Conservation (phyloP, 1,140 invertebrate genomes). For the Mycetomoellerius zeteki region DNA sequence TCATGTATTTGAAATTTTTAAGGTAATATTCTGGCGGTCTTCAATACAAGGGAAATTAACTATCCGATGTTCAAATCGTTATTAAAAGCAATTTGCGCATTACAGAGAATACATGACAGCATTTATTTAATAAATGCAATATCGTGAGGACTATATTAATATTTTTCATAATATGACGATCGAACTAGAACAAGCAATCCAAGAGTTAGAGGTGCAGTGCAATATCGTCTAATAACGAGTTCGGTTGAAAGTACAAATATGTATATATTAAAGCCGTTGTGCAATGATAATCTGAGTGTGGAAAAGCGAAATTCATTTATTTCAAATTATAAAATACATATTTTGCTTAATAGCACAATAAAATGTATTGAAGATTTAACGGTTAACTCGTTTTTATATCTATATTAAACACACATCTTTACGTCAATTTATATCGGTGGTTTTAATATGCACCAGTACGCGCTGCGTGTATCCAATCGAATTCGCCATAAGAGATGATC, state of each 20-base stretch:
- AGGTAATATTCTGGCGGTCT: neutral
- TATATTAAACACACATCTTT: too few species aligned
- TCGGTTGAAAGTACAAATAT: too few species aligned
- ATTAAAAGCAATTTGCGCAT: neutral
- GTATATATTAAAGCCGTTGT: too few species aligned
- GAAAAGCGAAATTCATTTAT: too few species aligned
- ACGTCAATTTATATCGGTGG: too few species aligned
- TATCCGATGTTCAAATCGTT: neutral
- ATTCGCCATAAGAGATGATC: neutral
- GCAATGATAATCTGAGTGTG: too few species aligned
- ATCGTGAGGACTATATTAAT: neutral
- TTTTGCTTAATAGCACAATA: too few species aligned
- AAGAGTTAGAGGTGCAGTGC: neutral
- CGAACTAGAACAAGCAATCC: neutral
- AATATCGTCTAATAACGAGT: neutral
- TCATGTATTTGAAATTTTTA: neutral
- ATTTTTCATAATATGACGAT: neutral
- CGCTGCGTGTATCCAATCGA: too few species aligned
- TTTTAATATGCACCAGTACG: too few species aligned
- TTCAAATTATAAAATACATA: too few species aligned
- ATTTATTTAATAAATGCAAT: neutral
- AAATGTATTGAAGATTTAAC: too few species aligned
- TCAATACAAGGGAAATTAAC: neutral
- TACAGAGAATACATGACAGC: neutral
- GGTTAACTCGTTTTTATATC: too few species aligned